Conservation (phyloP, 2,888 invertebrate genomes). For the Ernsta delagoae region DNA sequence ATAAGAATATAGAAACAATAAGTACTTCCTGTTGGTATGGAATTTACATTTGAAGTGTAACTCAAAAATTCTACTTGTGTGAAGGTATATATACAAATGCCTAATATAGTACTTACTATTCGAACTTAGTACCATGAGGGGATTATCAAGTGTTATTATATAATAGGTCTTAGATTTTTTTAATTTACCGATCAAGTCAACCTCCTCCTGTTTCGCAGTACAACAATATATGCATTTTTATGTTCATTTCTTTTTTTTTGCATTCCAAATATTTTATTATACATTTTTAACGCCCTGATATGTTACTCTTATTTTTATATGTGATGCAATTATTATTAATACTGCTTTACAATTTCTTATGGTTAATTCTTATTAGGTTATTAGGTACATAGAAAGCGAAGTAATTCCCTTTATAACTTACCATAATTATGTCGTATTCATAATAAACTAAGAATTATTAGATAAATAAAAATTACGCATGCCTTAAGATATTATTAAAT, state of each 20-base stretch:
- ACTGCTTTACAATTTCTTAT: background rate
- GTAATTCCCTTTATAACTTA: background rate
- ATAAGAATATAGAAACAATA: too few species aligned
- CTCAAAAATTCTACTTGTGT: background rate
- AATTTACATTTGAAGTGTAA: slow-evolving; percentile 61
- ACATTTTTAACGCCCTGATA: slow-evolving; percentile 76
- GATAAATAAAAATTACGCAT: too few species aligned
- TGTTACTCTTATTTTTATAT: slow-evolving; percentile 43
- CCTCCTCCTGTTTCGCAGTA: slow-evolving; percentile 82
- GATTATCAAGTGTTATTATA: slow-evolving; percentile 55
- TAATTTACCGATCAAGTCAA: slow-evolving; percentile 64
- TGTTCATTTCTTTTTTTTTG: slow-evolving; percentile 39
- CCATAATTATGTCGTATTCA: too few species aligned
- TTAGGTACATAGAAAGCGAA: too few species aligned
- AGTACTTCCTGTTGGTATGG: too few species aligned
- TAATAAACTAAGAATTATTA: too few species aligned
- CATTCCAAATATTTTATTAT: slow-evolving; percentile 40
- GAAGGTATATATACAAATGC: too few species aligned
- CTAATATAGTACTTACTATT: too few species aligned
- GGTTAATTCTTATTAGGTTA: background rate
- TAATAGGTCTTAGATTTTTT: slow-evolving; percentile 45
- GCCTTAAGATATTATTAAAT: too few species aligned
- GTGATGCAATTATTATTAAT: slow-evolving; percentile 31
- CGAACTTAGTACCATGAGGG: slow-evolving; percentile 69
- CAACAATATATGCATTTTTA: slow-evolving; percentile 46